phyloP scores from a whole-genome alignment of 2,888 invertebrate genomes.

The Eristalis arbustorum region DNA sequence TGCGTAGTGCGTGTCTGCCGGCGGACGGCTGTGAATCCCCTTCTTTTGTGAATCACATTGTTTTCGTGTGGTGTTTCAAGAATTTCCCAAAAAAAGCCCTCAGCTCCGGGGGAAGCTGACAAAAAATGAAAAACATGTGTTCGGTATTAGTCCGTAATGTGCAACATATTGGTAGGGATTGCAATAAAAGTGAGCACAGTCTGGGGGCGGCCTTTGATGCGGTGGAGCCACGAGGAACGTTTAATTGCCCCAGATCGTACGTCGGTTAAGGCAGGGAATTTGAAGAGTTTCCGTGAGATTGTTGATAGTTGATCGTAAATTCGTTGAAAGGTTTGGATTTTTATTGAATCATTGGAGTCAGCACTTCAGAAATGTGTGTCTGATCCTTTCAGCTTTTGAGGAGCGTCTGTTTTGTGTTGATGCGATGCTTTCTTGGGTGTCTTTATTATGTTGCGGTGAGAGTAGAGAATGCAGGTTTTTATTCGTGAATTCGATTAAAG shows the following conservation, averaged over 20 bases:
- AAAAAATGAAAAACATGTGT: constrained; percentile 52
- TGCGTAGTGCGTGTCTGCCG: constrained; percentile 17
- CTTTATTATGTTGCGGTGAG: too few species aligned
- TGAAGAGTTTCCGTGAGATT: background rate
- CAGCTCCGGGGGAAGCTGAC: background rate
- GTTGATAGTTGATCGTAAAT: background rate
- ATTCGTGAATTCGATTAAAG: too few species aligned
- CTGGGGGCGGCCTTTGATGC: background rate
- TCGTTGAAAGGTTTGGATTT: background rate
- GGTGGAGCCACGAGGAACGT: background rate
- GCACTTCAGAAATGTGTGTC: background rate
- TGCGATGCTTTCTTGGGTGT: background rate
- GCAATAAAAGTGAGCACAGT: constrained; percentile 10
- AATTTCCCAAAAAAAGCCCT: background rate
- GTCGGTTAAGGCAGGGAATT: background rate
- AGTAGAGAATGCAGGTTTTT: background rate
- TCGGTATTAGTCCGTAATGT: constrained; percentile 47
- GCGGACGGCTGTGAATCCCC: constrained; percentile 8
- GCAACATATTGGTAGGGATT: constrained; percentile 39
- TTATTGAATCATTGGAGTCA: background rate
- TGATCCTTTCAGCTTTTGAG: background rate
- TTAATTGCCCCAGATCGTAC: background rate
- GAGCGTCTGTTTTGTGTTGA: background rate
- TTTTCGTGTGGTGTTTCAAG: constrained; percentile 19
- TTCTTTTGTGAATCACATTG: constrained; percentile 18